Evolutionary conservation across 2,797 vertebrate genomes (phyloP).

Genomic region (Chelon labrosus): DNA sequence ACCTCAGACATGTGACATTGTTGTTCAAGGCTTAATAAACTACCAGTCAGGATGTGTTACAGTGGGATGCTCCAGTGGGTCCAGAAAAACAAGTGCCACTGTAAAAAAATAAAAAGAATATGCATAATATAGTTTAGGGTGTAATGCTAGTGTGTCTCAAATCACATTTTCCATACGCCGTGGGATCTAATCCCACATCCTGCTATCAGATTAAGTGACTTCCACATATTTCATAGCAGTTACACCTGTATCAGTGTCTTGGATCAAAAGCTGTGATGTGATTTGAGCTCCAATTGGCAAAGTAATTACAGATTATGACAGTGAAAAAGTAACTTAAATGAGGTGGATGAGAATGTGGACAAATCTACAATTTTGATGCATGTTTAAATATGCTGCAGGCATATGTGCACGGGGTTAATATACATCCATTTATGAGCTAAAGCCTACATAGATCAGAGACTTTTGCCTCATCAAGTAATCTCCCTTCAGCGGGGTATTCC

Average conservation of each 20-base stretch:
- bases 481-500: constrained; percentile 56
- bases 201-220: constrained; percentile 35
- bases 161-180: constrained; percentile 30
- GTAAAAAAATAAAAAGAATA: constrained; percentile 3
- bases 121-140: constrained; percentile 21
- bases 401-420: constrained; percentile 16
- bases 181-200: constrained; percentile 32
- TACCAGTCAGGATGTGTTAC: constrained; percentile 67
- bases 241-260: constrained; percentile 42
- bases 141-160: constrained; percentile 31
- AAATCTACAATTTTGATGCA: constrained; percentile 47
- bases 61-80: constrained; percentile 24
- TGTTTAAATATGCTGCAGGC: constrained; percentile 27
- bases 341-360: constrained; percentile 22
- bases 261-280: constrained; percentile 34
- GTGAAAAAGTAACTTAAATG: neutral
- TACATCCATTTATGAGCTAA: constrained; percentile 34
- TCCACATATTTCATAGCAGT: constrained; percentile 22
- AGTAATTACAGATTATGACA: constrained; percentile 54
- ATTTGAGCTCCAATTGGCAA: constrained; percentile 43
- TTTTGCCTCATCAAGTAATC: constrained; percentile 58
- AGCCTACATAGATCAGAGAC: constrained; percentile 51
- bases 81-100: constrained; percentile 7
- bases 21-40: constrained; percentile 76
- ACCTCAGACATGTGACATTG: constrained; percentile 63